A percentile compares a stretch with the other conserved stretches of the same genome.
Conservation (phyloP, 2,888 invertebrate species). For the Aphrophora alni region DNA sequence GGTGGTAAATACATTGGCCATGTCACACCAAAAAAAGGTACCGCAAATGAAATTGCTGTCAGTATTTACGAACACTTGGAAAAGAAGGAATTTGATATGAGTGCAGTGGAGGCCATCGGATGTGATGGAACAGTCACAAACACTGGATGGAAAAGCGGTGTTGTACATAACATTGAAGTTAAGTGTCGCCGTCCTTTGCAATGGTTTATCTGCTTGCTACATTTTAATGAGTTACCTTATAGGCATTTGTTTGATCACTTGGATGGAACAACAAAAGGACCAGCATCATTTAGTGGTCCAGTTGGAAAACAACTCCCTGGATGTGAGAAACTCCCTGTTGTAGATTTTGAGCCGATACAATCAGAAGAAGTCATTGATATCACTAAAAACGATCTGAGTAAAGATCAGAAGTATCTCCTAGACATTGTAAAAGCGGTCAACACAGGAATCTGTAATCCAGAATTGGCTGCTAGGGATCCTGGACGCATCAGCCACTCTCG, state of each 20-base stretch:
- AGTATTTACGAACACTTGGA: too few species aligned
- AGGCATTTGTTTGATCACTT: slow-evolving; percentile 49
- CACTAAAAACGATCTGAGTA: not conserved
- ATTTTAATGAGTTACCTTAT: slow-evolving; percentile 43
- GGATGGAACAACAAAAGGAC: too few species aligned
- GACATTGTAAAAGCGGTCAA: slow-evolving; percentile 34
- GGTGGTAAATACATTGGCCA: too few species aligned
- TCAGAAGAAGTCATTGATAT: not conserved
- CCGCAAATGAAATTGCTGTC: not conserved
- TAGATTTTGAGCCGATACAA: not conserved
- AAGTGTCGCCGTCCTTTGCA: slow-evolving; percentile 46
- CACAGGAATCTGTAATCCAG: slow-evolving; percentile 39
- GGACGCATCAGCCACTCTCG: too few species aligned
- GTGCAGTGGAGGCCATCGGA: too few species aligned
- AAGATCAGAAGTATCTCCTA: slow-evolving; percentile 48
- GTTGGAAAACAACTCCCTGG: slow-evolving; percentile 48
- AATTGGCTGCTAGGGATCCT: not conserved
- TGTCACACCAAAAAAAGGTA: too few species aligned
- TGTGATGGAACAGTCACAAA: slow-evolving; percentile 47
- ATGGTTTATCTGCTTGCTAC: slow-evolving; percentile 48
- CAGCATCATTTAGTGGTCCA: slow-evolving; percentile 47
- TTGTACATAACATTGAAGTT: slow-evolving; percentile 40
- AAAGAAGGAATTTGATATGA: not conserved
- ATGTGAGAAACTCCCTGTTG: slow-evolving; percentile 26
- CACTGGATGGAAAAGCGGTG: slow-evolving; percentile 44